Percentiles rank a stretch among this genome's conserved stretches.
Conservation (phyloP, 2,888 invertebrate genomes). For the Sinopyrophorus schimmeli region DNA sequence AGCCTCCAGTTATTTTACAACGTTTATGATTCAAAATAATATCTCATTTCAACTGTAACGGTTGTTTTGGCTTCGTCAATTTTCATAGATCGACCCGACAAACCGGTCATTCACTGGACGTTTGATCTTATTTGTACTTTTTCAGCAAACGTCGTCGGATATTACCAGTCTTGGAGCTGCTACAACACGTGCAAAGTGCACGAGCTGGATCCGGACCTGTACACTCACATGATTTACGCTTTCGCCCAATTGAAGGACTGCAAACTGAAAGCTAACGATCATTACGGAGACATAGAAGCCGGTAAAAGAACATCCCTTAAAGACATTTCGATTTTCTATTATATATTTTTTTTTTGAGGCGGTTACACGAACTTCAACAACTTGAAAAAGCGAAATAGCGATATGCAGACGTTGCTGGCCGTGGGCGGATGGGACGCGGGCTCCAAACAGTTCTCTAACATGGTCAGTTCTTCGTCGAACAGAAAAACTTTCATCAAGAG, state of each 20-base stretch:
- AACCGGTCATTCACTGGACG: too few species aligned
- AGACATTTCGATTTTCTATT: too few species aligned
- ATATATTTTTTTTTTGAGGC: slow-evolving; percentile 17
- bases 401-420: slow-evolving; percentile 54
- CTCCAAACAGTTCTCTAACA: slow-evolving; percentile 40
- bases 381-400: slow-evolving; percentile 53
- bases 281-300: neutral
- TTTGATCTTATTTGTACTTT: too few species aligned
- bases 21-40: too few species aligned
- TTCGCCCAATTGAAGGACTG: slow-evolving; percentile 57
- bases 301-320: too few species aligned
- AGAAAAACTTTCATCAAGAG: slow-evolving; percentile 54
- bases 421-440: slow-evolving; percentile 60
- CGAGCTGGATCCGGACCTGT: slow-evolving; percentile 56
- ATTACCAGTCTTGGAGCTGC: slow-evolving; percentile 4
- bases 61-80: too few species aligned
- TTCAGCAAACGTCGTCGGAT: slow-evolving; percentile 1
- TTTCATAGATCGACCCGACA: too few species aligned
- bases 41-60: too few species aligned
- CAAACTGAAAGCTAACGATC: neutral
- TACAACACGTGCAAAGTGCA: slow-evolving; percentile 41
- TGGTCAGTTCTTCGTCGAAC: slow-evolving; percentile 50
- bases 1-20: too few species aligned
- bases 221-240: slow-evolving; percentile 59
- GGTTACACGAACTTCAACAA: slow-evolving; percentile 49